Conservation (phyloP, 2,797 vertebrate species). For the Sciurus vulgaris region DNA sequence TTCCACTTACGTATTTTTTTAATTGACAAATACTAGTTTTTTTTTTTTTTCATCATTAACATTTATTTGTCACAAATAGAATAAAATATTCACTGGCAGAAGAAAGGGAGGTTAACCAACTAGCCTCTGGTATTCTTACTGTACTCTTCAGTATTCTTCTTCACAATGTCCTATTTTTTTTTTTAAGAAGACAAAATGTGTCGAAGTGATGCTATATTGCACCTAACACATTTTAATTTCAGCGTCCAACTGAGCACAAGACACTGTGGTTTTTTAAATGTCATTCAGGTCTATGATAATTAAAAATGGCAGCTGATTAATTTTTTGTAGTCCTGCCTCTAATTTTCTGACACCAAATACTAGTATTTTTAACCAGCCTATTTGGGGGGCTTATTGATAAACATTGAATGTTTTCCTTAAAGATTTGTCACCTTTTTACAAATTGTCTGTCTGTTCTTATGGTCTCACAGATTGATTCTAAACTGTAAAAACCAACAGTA, state of each 20-base stretch:
- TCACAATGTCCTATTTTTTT: neutral
- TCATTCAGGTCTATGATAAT: neutral
- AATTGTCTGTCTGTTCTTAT: neutral
- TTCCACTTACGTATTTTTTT: neutral
- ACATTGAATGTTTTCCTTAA: neutral
- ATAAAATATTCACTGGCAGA: neutral
- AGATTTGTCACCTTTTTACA: neutral
- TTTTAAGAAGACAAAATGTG: neutral
- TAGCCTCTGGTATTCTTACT: neutral
- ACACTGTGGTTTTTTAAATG: conserved; percentile 9
- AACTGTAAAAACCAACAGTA: neutral
- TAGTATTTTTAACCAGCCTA: neutral
- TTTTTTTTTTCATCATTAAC: neutral
- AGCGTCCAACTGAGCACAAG: conserved; percentile 5
- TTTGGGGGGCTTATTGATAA: neutral
- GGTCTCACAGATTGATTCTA: neutral
- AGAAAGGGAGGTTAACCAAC: neutral
- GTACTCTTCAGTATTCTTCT: neutral
- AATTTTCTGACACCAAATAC: conserved; percentile 42
- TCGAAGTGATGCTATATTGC: neutral
- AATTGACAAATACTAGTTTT: neutral
- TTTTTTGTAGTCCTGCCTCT: conserved; percentile 43
- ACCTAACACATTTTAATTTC: neutral
- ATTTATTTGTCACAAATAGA: neutral
- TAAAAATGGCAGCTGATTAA: conserved; percentile 52